Conservation (phyloP, 2,888 invertebrate genomes). For the Agonopterix alstromeriana region DNA sequence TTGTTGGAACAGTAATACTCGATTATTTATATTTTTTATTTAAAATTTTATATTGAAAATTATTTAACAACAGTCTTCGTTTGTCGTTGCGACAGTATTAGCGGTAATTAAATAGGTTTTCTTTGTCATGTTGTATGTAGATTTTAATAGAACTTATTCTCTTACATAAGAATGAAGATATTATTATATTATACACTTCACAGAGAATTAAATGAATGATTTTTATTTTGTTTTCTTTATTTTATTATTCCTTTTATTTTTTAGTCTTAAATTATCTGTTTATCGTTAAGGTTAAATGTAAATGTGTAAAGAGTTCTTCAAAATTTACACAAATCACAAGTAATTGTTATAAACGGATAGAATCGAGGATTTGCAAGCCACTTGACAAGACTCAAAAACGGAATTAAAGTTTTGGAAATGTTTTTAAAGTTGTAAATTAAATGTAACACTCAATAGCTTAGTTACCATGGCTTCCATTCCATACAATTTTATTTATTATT, state of each 20-base stretch:
- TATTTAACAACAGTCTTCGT: slow-evolving; percentile 48
- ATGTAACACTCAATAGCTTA: slow-evolving; percentile 4
- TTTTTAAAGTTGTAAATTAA: slow-evolving; percentile 19
- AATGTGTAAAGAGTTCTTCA: neutral
- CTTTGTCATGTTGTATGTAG: slow-evolving; percentile 64
- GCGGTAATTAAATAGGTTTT: slow-evolving; percentile 42
- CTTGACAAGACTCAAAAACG: slow-evolving; percentile 13
- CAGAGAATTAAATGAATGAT: slow-evolving; percentile 70
- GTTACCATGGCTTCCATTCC: slow-evolving; percentile 11
- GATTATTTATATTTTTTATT: slow-evolving; percentile 74
- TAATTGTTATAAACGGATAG: neutral
- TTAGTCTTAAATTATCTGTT: neutral
- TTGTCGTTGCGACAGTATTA: slow-evolving; percentile 59
- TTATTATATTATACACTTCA: slow-evolving; percentile 61
- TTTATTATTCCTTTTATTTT: slow-evolving; percentile 23
- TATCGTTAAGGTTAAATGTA: neutral
- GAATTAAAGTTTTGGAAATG: slow-evolving; percentile 39
- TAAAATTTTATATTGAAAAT: slow-evolving; percentile 56
- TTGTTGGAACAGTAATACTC: slow-evolving; percentile 74
- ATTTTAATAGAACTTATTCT: slow-evolving; percentile 60
- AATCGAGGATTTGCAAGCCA: neutral
- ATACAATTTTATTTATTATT: slow-evolving; percentile 3
- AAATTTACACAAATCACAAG: neutral
- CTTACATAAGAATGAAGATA: slow-evolving; percentile 51
- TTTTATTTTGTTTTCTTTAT: slow-evolving; percentile 38